These are phyloP conservation scores for Elysia crispata DNA, from an alignment of 2,888 invertebrate species.

Conservation along the genomic window DNA sequence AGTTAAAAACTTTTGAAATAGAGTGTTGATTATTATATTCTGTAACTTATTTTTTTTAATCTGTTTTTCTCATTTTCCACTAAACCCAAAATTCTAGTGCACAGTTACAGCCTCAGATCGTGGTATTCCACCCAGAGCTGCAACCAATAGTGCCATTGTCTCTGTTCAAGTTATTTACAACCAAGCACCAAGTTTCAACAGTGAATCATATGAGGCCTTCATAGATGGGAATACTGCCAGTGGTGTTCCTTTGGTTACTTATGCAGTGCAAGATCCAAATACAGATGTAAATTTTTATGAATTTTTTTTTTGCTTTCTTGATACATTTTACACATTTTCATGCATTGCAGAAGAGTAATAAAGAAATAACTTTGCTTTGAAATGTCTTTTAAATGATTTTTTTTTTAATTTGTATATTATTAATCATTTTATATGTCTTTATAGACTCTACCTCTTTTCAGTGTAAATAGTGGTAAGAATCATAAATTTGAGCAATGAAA, in stretches of 20 bases:
- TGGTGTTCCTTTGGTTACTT: constrained; percentile 13
- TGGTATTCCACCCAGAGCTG: constrained; percentile 52
- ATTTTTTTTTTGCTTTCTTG: background rate
- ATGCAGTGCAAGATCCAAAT: constrained; percentile 83
- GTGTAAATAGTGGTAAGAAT: too few relatives aligned
- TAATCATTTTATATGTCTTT: too few relatives aligned
- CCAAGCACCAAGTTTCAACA: constrained; percentile 59
- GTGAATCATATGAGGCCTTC: constrained; percentile 41
- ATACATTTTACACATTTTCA: background rate
- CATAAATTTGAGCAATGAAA: too few relatives aligned
- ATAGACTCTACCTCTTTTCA: too few relatives aligned
- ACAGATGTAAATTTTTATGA: constrained; percentile 78
- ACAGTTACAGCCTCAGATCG: constrained; percentile 54
- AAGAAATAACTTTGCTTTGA: background rate
- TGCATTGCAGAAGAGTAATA: background rate
- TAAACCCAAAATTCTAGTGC: constrained; percentile 46
- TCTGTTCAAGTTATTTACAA: constrained; percentile 65
- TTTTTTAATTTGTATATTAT: too few relatives aligned
- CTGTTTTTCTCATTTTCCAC: too few relatives aligned
- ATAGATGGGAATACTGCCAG: constrained; percentile 36
- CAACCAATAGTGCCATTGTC: constrained; percentile 58
- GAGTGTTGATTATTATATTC: too few relatives aligned
- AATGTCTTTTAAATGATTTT: too few relatives aligned
- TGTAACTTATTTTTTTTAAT: too few relatives aligned
- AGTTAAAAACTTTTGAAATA: too few relatives aligned